Conservation (phyloP, 2,888 invertebrate genomes). For the Ganaspis brasiliensis region DNA sequence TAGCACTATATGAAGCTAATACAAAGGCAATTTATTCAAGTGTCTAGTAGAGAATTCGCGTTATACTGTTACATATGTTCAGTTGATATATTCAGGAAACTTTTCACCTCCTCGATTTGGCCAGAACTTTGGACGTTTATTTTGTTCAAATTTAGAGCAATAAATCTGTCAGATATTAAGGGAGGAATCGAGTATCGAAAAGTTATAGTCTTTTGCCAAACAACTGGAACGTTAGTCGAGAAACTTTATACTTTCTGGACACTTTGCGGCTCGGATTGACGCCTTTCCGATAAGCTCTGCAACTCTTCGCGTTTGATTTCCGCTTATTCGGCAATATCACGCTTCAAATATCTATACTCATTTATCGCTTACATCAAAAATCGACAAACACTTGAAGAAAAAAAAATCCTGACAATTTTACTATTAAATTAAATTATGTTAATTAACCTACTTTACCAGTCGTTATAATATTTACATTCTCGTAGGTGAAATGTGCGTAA, state of each 20-base stretch:
- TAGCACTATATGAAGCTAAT: conserved; percentile 12
- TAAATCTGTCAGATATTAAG: conserved; percentile 35
- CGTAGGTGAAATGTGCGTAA: too few species aligned
- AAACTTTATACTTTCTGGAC: conserved; percentile 19
- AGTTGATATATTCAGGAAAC: conserved; percentile 37
- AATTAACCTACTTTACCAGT: not conserved
- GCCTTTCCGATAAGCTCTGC: conserved; percentile 31
- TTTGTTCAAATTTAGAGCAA: conserved; percentile 20
- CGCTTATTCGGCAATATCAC: conserved; percentile 23
- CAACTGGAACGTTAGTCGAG: conserved; percentile 29
- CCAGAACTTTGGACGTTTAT: conserved; percentile 16
- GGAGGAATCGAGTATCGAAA: conserved; percentile 30
- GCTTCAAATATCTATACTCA: conserved; percentile 1
- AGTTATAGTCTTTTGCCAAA: conserved; percentile 31
- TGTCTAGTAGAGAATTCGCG: not conserved
- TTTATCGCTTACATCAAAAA: not conserved
- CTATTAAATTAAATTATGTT: not conserved
- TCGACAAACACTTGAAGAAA: too few species aligned
- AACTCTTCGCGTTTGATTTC: not conserved
- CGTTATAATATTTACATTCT: too few species aligned
- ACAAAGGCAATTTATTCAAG: conserved; percentile 9
- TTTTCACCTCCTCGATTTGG: conserved; percentile 9
- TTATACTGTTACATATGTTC: conserved; percentile 28
- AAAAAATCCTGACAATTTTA: not conserved
- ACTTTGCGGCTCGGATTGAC: conserved; percentile 32